Evolutionary conservation across 2,113 vertebrate species (phyloP).

Genomic region (Puffinus mauretanicus): DNA sequence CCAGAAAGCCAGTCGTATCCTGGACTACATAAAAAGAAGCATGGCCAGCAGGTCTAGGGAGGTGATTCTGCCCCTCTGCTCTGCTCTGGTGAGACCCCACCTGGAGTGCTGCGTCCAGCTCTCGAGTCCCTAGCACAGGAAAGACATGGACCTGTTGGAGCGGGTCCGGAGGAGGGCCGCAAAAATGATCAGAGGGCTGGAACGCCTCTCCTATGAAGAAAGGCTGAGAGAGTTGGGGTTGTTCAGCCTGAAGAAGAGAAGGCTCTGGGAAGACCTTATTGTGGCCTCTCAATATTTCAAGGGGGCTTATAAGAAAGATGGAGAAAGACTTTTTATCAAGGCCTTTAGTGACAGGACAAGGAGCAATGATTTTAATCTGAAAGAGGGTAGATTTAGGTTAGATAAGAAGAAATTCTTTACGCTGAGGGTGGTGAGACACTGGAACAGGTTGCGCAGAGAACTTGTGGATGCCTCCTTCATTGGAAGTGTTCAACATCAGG

Average conservation of each 20-base stretch:
- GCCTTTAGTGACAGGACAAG: neutral
- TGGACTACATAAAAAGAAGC: neutral
- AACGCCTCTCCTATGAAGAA: rapidly evolving
- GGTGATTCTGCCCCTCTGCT: neutral
- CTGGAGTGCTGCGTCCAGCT: neutral
- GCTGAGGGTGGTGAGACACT: neutral
- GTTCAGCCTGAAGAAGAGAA: neutral
- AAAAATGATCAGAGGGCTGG: neutral
- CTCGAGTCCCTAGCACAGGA: neutral
- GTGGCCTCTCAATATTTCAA: neutral
- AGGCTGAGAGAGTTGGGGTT: neutral
- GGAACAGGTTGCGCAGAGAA: neutral
- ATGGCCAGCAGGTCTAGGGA: neutral
- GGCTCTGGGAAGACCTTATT: neutral
- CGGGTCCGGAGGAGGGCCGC: rapidly evolving
- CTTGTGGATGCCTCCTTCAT: neutral
- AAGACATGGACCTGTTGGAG: neutral
- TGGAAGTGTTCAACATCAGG: neutral
- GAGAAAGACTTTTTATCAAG: neutral
- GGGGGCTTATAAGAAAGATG: neutral
- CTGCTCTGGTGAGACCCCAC: neutral
- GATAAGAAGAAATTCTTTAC: neutral
- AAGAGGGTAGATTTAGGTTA: neutral
- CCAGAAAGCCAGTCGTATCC: neutral
- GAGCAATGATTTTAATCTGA: neutral